Evolutionary conservation across 2,797 vertebrate genomes (phyloP).

Genomic region (Falco biarmicus): DNA sequence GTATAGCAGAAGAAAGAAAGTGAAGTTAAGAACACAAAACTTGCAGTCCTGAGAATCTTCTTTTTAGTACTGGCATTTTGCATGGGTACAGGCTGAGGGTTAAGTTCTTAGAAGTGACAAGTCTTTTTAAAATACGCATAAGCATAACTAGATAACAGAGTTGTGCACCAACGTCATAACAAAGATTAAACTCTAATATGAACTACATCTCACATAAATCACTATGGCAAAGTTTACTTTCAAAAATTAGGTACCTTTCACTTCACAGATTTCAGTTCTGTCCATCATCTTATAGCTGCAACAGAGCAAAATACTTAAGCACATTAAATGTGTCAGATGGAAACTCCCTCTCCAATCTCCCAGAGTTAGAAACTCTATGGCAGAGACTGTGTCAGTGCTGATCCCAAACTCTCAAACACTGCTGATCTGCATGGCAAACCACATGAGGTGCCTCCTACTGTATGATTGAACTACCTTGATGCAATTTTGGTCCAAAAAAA

Average conservation of each 20-base stretch:
- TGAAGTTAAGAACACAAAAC: neutral
- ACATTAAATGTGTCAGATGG: neutral
- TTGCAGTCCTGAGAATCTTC: neutral
- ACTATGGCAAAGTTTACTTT: neutral
- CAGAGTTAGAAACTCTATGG: accelerated
- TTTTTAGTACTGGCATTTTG: neutral
- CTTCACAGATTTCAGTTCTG: neutral
- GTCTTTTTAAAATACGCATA: neutral
- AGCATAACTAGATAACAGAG: neutral
- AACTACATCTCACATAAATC: neutral
- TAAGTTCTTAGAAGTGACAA: neutral
- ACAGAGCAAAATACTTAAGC: neutral
- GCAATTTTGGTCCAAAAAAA: neutral
- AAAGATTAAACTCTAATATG: neutral
- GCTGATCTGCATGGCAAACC: neutral
- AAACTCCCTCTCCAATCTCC: neutral
- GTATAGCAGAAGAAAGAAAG: neutral
- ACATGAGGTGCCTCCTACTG: neutral
- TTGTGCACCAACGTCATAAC: neutral
- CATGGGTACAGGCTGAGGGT: neutral
- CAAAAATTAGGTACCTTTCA: neutral
- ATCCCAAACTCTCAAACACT: neutral
- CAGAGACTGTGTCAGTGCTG: neutral
- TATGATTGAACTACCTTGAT: neutral
- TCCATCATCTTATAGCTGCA: neutral